Evolutionary conservation across 1,140 invertebrate genomes (phyloP).

Genomic region (Subanguina moxae): DNA sequence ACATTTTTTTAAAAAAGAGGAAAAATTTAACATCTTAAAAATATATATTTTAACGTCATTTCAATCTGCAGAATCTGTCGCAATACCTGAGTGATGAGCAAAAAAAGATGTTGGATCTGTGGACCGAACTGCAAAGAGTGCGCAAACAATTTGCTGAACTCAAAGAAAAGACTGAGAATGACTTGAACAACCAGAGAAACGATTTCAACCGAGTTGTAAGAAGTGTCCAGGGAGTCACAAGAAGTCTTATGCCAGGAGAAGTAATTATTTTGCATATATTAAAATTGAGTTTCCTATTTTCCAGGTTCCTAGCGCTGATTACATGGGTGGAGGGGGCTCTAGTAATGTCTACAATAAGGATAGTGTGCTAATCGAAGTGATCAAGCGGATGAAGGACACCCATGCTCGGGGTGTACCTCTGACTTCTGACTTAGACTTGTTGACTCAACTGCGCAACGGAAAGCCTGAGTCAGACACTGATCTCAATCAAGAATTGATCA

Average conservation of each 20-base stretch:
- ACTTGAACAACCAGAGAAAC: slow-evolving; percentile 41
- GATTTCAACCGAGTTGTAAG: slow-evolving; percentile 53
- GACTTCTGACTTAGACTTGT: slow-evolving; percentile 40
- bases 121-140: slow-evolving; percentile 57
- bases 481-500: slow-evolving; percentile 57
- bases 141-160: slow-evolving; percentile 55
- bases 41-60: neutral
- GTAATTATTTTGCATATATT: neutral
- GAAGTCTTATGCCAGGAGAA: slow-evolving; percentile 16
- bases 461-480: slow-evolving; percentile 40
- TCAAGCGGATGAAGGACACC: slow-evolving; percentile 40
- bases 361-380: slow-evolving; percentile 42
- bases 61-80: slow-evolving; percentile 49
- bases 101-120: slow-evolving; percentile 59
- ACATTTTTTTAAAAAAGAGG: slow-evolving; percentile 9
- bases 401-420: slow-evolving; percentile 16
- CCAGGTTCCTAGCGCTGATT: neutral
- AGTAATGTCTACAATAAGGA: slow-evolving; percentile 42
- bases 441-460: slow-evolving; percentile 32
- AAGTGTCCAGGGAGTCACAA: slow-evolving; percentile 41
- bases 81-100: slow-evolving; percentile 59
- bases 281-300: too few species aligned
- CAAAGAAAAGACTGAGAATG: slow-evolving; percentile 49
- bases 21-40: neutral
- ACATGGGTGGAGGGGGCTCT: slow-evolving; percentile 14